Evolutionary conservation across 2,113 vertebrate genomes (phyloP), one percentile per base, ranked within the genome.

Genomic region (Ibidorhyncha struthersii): DNA sequence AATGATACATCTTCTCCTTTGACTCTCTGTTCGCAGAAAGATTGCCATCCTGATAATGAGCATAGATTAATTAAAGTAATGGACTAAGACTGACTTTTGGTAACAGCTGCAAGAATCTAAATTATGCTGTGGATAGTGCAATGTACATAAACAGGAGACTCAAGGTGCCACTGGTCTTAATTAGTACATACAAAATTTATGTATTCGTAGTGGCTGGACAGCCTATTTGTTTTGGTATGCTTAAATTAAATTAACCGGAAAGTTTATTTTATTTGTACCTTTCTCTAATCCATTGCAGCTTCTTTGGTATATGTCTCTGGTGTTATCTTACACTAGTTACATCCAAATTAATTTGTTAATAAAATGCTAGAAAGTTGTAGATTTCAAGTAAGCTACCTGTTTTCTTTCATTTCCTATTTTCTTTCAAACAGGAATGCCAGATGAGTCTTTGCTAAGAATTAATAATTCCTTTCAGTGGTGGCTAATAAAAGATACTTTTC

Each of bases 31-130:
- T 94, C 38, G 53, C 49, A 94, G 88, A 69, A 95, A 63, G 14
- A 90, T 30, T 92, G 32, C 12, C 14, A 23, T 84, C n/a, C 29
- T 88, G 59, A 52, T 95, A 92, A 95, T 90, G 59, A 93, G 38
- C 43, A 49, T 5, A 80, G 59, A 94, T 94, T 96, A 97, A 96
- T 96, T 97, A 94, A 81, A 83, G 45, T 78, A 91, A 73, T 88
- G 56, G 72, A 56, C 84, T 84, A 93, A 86, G 49, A 49, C 38
- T 88, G 83, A 83, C 41, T 97, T 95, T 58, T 76, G 38, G 20
- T 62, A 95, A 73, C 81, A 93, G 81, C 83, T 95, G 59, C 82
- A 66, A 67, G 29, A 84, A 88, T 66, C 45, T 79, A 94, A 93
- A 88, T 79, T 94, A 41, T 89, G 41, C 47, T 89, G 67, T 58